These are phyloP conservation scores for Lampropteryx suffumata DNA, from an alignment of 2,888 invertebrate genomes.

Conservation along the genomic window DNA sequence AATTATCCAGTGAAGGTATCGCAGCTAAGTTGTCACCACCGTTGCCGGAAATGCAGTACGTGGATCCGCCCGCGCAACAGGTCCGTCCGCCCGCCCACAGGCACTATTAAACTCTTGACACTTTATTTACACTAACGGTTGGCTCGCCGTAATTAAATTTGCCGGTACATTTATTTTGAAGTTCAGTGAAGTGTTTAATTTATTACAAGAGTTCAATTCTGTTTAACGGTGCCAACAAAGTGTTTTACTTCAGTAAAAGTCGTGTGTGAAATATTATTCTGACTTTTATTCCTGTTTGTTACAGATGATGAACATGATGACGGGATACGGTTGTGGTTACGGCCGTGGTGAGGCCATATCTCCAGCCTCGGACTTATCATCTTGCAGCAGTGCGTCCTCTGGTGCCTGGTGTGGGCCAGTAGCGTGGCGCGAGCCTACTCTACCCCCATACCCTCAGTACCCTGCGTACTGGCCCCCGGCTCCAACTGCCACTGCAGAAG, in stretches of 20 bases:
- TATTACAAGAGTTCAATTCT: conserved; percentile 10
- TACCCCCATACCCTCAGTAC: conserved; percentile 73
- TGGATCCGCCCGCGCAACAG: conserved; percentile 80
- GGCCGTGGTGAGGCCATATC: conserved; percentile 80
- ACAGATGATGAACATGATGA: conserved; percentile 78
- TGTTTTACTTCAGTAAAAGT: not conserved
- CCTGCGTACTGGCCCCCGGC: conserved; percentile 77
- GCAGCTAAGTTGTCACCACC: conserved; percentile 73
- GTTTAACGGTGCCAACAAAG: conserved; percentile 4
- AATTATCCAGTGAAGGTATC: conserved; percentile 78
- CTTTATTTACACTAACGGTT: conserved; percentile 41
- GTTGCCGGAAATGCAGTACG: conserved; percentile 79
- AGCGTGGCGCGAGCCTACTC: conserved; percentile 63
- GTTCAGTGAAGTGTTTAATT: conserved; percentile 28
- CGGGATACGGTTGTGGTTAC: conserved; percentile 69
- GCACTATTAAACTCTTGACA: conserved; percentile 48
- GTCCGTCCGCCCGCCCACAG: conserved; percentile 73
- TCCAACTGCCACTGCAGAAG: conserved; percentile 65
- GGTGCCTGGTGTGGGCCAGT: conserved; percentile 64
- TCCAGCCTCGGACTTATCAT: conserved; percentile 70
- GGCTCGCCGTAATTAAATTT: conserved; percentile 26
- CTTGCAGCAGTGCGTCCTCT: conserved; percentile 73
- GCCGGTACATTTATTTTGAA: conserved; percentile 25
- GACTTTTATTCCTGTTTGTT: conserved; percentile 37
- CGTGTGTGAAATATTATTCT: conserved; percentile 3